Conservation (phyloP, 1,140 invertebrate genomes). For the Penaeus chinensis region DNA sequence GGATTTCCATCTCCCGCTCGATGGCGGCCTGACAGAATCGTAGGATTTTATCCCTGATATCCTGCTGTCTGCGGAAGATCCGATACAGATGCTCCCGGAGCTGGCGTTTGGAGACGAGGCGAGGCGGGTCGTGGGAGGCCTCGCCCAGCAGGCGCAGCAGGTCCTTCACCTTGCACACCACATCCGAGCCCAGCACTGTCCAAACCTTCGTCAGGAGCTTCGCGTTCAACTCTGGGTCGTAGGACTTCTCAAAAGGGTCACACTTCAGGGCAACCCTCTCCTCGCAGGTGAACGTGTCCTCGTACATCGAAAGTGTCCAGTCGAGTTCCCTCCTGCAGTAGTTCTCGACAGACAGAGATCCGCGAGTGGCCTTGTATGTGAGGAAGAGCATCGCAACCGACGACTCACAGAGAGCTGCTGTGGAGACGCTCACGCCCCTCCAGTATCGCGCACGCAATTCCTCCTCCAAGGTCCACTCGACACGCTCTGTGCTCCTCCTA, state of each 20-base stretch:
- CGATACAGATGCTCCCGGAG: background rate
- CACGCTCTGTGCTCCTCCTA: too few species aligned
- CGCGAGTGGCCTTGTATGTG: constrained; percentile 4
- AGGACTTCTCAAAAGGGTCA: background rate
- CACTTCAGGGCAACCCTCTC: constrained; percentile 1
- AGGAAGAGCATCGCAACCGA: constrained; percentile 21
- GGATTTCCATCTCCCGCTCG: too few species aligned
- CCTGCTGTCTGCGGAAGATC: background rate
- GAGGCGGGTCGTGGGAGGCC: constrained; percentile 24
- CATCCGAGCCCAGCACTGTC: constrained; percentile 5
- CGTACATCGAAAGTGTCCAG: constrained; percentile 2
- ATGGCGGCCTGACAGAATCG: background rate
- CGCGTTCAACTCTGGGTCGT: background rate
- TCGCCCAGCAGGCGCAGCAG: background rate
- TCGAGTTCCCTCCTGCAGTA: constrained; percentile 11
- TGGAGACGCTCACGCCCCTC: constrained; percentile 7
- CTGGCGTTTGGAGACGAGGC: background rate
- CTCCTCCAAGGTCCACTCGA: background rate
- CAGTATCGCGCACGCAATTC: constrained; percentile 28
- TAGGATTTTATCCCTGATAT: background rate
- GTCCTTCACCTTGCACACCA: background rate
- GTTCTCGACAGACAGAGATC: background rate
- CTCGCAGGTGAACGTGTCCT: background rate
- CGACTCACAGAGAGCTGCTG: background rate
- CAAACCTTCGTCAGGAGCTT: constrained; percentile 36